Conservation (phyloP, 2,888 invertebrate genomes). For the Stenotaenia linearis region DNA sequence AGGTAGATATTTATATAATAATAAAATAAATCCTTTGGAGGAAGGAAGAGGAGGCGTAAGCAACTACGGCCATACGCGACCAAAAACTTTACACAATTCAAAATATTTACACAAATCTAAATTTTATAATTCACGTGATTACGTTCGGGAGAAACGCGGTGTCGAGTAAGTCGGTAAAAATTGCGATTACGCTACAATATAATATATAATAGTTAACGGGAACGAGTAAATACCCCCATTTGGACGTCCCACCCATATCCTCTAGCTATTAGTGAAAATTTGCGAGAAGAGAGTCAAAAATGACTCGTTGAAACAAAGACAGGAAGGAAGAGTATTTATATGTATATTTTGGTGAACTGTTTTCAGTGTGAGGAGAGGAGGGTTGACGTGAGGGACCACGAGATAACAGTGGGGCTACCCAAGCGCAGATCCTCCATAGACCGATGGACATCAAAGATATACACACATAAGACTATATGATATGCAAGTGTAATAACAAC, state of each 20-base stretch:
- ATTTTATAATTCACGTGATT: no score
- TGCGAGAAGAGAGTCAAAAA: not conserved
- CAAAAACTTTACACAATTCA: no score
- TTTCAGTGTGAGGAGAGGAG: not conserved
- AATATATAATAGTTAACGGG: no score
- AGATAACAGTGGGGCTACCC: slow-evolving; percentile 21
- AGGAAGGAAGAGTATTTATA: slow-evolving; percentile 20
- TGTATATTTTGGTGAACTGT: slow-evolving; percentile 23
- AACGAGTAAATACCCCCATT: not conserved
- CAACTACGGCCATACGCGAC: no score
- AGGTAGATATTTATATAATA: no score
- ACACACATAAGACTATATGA: slow-evolving; percentile 6
- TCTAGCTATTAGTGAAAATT: not conserved
- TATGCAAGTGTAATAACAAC: not conserved
- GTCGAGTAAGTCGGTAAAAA: no score
- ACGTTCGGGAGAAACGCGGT: no score
- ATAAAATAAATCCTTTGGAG: no score
- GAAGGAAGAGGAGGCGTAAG: no score
- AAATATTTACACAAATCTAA: no score
- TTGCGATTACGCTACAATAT: no score
- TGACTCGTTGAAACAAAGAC: slow-evolving; percentile 14
- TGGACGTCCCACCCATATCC: not conserved
- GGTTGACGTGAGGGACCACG: slow-evolving; percentile 23
- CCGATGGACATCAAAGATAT: slow-evolving; percentile 10
- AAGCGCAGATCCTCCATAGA: slow-evolving; percentile 10